phyloP scores from a whole-genome alignment of 2,888 invertebrate genomes.

The Dorcus parallelipipedus region DNA sequence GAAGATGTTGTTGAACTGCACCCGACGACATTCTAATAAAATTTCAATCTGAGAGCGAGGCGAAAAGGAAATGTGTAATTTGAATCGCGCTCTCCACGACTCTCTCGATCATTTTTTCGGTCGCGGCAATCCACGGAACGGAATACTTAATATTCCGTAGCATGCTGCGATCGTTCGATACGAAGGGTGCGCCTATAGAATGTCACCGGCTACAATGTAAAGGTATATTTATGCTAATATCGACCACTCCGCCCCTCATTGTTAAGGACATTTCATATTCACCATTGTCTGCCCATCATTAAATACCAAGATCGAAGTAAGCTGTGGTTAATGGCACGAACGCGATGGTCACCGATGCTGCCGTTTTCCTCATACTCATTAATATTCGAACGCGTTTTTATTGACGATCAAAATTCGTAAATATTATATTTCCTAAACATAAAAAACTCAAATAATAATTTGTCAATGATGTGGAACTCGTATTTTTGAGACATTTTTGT shows the following conservation, averaged over 20 bases:
- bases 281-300: conserved; percentile 27
- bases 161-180: conserved; percentile 2
- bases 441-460: too few species aligned
- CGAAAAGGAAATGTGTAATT: too few species aligned
- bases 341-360: neutral
- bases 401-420: too few species aligned
- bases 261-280: conserved; percentile 29
- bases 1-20: too few species aligned
- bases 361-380: too few species aligned
- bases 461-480: too few species aligned
- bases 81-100: too few species aligned
- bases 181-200: conserved; percentile 12
- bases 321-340: neutral
- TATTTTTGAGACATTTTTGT: too few species aligned
- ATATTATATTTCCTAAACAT: too few species aligned
- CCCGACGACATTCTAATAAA: too few species aligned
- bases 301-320: conserved; percentile 22
- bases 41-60: too few species aligned
- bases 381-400: too few species aligned
- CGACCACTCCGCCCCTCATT: conserved; percentile 29
- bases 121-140: conserved; percentile 3
- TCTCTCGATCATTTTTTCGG: neutral
- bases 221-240: conserved; percentile 23
- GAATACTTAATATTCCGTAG: conserved; percentile 9
- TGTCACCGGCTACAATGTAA: conserved; percentile 20